A percentile compares a stretch with the other conserved stretches of the same genome.
These are phyloP conservation scores for Meles meles DNA, from an alignment of 2,113 vertebrate species.

Conservation along the genomic window DNA sequence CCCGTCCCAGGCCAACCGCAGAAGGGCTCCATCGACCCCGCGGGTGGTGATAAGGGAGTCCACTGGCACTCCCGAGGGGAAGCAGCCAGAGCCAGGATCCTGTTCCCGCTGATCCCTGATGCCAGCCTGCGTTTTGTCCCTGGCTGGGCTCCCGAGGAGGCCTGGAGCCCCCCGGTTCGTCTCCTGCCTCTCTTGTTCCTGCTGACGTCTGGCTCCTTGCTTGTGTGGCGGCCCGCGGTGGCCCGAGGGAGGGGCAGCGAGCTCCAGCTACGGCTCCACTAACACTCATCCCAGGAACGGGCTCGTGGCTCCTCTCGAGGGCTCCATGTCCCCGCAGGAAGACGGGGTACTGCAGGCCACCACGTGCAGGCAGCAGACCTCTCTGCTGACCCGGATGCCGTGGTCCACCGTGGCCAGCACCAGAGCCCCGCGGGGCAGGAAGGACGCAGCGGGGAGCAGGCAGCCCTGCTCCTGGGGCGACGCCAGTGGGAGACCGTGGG, in stretches of 20 bases:
- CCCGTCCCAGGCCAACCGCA: too few relatives aligned
- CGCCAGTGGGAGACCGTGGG: neutral
- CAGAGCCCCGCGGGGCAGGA: neutral
- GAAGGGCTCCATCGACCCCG: too few relatives aligned
- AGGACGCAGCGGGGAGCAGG: neutral
- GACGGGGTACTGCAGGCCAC: neutral
- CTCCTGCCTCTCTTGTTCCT: neutral
- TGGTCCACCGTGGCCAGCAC: neutral
- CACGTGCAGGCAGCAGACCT: too few relatives aligned
- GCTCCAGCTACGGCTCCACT: neutral
- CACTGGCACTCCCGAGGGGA: neutral
- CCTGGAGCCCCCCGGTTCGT: neutral
- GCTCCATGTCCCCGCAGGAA: too few relatives aligned
- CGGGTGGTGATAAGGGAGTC: fast-evolving
- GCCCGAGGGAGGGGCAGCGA: fast-evolving
- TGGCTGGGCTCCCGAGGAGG: too few relatives aligned
- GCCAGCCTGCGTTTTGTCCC: neutral
- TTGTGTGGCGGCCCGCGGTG: fast-evolving
- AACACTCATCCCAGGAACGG: neutral
- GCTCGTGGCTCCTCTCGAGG: too few relatives aligned
- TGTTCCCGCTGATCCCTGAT: neutral
- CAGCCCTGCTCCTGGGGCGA: neutral
- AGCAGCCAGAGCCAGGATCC: neutral
- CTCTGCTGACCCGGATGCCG: too few relatives aligned
- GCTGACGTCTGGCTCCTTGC: fast-evolving